Conservation (phyloP, 2,113 vertebrate genomes). For the Corvus hawaiiensis region DNA sequence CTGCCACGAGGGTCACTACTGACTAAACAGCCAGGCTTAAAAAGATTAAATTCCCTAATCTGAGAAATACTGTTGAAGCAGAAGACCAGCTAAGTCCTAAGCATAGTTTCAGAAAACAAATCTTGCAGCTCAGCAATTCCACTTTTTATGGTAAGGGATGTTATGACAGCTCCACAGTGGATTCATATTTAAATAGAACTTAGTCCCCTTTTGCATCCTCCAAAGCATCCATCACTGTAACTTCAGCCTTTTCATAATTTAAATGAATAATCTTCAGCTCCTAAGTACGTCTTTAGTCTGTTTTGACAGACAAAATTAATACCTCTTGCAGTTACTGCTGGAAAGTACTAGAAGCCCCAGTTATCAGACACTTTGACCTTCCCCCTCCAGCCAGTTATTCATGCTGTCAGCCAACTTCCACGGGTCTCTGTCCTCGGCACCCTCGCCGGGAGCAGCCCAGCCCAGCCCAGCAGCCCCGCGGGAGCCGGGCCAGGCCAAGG, state of each 20-base stretch:
- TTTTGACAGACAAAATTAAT: constrained; percentile 58
- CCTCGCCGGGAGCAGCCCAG: fast-evolving
- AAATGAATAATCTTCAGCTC: constrained; percentile 50
- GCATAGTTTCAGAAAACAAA: constrained; percentile 24
- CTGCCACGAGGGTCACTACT: background rate
- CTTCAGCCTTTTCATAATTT: constrained; percentile 49
- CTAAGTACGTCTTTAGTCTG: constrained; percentile 18
- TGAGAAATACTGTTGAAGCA: background rate
- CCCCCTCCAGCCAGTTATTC: background rate
- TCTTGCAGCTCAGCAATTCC: constrained; percentile 34
- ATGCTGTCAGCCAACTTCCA: background rate
- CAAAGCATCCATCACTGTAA: constrained; percentile 47
- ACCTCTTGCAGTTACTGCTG: background rate
- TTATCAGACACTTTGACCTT: background rate
- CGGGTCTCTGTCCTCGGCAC: fast-evolving
- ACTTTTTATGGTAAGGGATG: background rate
- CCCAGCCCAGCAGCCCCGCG: fast-evolving
- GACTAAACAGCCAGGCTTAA: background rate
- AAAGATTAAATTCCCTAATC: background rate
- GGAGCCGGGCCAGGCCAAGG: background rate
- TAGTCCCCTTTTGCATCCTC: constrained; percentile 20
- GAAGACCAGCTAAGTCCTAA: background rate
- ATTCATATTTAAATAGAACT: constrained; percentile 39
- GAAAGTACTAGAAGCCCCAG: constrained; percentile 4
- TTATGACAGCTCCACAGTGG: constrained; percentile 39